Conservation (phyloP, 2,888 invertebrate species). For the Resseliella maxima region DNA sequence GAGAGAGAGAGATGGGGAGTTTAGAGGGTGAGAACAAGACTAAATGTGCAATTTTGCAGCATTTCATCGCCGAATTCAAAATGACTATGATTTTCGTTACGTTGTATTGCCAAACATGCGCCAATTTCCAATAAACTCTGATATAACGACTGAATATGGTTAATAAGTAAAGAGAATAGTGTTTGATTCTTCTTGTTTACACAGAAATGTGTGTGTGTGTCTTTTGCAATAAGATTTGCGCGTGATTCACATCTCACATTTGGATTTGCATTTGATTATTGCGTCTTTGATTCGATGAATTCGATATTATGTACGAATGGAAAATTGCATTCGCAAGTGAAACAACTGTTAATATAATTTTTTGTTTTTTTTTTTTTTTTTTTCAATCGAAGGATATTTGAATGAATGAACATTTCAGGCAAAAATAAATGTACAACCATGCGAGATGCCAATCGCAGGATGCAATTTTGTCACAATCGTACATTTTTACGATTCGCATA, state of each 20-base stretch:
- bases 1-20: no score
- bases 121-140: neutral
- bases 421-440: neutral
- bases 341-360: neutral
- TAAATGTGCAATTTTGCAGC: no score
- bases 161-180: no score
- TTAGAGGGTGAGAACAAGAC: no score
- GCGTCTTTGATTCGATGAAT: neutral
- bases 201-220: no score
- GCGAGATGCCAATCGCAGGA: neutral
- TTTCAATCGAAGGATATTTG: neutral
- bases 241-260: neutral
- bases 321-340: neutral
- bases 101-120: neutral
- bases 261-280: neutral
- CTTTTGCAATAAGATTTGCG: neutral
- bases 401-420: neutral
- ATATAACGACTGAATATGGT: no score
- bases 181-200: neutral
- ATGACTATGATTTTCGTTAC: no score
- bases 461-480: neutral
- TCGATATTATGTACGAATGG: neutral
- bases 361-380: no score
- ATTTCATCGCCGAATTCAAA: no score
- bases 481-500: neutral